Evolutionary conservation across 2,113 vertebrate genomes (phyloP).

Genomic region (Gasterosteus aculeatus): DNA sequence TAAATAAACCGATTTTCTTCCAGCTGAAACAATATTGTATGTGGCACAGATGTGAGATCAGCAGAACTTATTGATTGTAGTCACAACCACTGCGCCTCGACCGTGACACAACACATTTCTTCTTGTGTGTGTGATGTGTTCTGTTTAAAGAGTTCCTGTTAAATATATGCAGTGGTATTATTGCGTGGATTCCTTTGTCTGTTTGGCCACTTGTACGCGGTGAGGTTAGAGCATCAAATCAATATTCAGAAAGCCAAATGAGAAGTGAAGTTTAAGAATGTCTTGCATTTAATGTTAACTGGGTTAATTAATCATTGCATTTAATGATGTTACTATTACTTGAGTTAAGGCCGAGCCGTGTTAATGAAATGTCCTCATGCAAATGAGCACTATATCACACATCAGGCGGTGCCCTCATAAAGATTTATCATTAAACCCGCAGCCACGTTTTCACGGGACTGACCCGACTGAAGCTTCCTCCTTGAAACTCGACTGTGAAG

Average conservation of each 20-base stretch:
- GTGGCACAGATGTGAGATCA: constrained; percentile 22
- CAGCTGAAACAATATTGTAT: not conserved
- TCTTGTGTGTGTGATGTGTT: constrained; percentile 1
- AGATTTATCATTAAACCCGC: not conserved
- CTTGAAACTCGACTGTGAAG: not conserved
- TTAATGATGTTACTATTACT: not conserved
- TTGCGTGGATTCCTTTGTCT: not conserved
- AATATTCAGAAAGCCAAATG: not conserved
- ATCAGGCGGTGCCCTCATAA: not conserved
- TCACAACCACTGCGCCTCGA: not conserved
- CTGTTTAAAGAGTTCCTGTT: not conserved
- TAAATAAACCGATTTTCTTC: not conserved
- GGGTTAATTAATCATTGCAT: not conserved
- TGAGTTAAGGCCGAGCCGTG: not conserved
- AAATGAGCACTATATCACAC: constrained; percentile 11
- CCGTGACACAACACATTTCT: constrained; percentile 26
- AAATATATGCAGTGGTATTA: not conserved
- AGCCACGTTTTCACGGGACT: not conserved
- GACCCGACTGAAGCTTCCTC: not conserved
- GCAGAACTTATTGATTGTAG: not conserved
- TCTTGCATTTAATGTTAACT: constrained; percentile 5
- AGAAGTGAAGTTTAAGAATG: not conserved
- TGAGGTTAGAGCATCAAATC: not conserved
- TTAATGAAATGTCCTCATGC: constrained; percentile 2
- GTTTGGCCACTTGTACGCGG: not conserved